phyloP scores from a whole-genome alignment of 2,113 vertebrate genomes.

The Hassar affinis region DNA sequence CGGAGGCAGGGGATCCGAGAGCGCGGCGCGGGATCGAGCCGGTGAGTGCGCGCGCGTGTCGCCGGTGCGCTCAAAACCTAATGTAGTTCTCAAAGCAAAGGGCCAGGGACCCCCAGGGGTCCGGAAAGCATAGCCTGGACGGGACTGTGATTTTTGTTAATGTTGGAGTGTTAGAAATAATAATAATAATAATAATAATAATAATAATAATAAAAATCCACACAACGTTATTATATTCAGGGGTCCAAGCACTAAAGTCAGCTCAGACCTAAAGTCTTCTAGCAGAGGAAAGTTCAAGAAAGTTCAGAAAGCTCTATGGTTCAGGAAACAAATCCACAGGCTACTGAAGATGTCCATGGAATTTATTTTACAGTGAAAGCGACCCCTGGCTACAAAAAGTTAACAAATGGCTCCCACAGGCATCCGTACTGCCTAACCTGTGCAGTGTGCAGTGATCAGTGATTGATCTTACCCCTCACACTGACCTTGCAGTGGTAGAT shows the following conservation, averaged over 20 bases:
- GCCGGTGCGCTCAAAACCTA: not conserved
- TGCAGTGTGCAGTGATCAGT: too few relatives aligned
- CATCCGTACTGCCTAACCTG: not conserved
- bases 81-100: too few relatives aligned
- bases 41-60: constrained; percentile 73
- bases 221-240: not conserved
- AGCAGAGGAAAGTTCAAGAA: not conserved
- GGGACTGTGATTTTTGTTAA: not conserved
- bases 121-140: not conserved
- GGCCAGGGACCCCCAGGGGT: not conserved
- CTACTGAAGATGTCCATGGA: not conserved
- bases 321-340: not conserved
- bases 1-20: constrained; percentile 77
- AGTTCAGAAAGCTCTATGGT: not conserved
- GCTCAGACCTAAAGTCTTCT: not conserved
- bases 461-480: not conserved
- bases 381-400: not conserved
- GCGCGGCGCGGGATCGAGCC: constrained; percentile 72
- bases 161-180: not conserved
- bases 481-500: not conserved
- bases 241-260: not conserved
- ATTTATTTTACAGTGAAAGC: not conserved
- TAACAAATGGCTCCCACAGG: not conserved
- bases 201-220: too few relatives aligned
- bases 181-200: too few relatives aligned